Base-by-base conservation (phyloP, 2,797 vertebrate genomes). In the Cirrhinus mrigala region DNA sequence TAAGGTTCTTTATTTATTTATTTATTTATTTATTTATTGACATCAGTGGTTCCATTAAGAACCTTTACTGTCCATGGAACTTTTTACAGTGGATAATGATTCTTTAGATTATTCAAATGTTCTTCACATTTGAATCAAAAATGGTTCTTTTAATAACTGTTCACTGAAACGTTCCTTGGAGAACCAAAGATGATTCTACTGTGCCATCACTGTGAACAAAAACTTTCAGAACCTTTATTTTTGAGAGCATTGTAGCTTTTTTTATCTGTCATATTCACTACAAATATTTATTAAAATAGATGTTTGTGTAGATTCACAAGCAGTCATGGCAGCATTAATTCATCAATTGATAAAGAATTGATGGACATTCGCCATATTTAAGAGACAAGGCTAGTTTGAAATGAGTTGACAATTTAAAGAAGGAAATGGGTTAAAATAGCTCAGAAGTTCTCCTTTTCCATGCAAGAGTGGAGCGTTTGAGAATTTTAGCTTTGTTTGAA, bases 341-440 rank as follows among this genome's bases (percentile, higher is more conserved):
- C 6, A 56, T 56, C 0, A 29, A n/a, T 56, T 22, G 11, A 22
- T 54, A 50, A 27, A 27, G 46, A 48, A 22, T 0, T 75, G 11
- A 76, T 56, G 11, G 52, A 22, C 50, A 37, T 54, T 54, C 52
- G 12, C 6, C 29, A 56, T 37, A n/a, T 58, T 77, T 58, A 46
- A 46, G 68, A 71, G 6, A 70, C 22, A 27, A 70, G 58, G 40
- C 56, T 22, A 50, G 54, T 16, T 29, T 64, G 14, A 24, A 10
- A 14, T 33, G 11, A 50, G 50, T n/a, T 33, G 12, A 74, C 14
- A 37, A 52, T 83, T 66, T 83, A 46, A n/a, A 50, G 70, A 82
- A 73, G 81, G 29, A 58, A 16, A 20, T 9, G 44, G 66, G 46
- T 52, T 75, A 75, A 83, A 83, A 52, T 75, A 74, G 70, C 56